Evolutionary conservation across 1,140 invertebrate genomes (phyloP).

Genomic region (Papilio helenus): DNA sequence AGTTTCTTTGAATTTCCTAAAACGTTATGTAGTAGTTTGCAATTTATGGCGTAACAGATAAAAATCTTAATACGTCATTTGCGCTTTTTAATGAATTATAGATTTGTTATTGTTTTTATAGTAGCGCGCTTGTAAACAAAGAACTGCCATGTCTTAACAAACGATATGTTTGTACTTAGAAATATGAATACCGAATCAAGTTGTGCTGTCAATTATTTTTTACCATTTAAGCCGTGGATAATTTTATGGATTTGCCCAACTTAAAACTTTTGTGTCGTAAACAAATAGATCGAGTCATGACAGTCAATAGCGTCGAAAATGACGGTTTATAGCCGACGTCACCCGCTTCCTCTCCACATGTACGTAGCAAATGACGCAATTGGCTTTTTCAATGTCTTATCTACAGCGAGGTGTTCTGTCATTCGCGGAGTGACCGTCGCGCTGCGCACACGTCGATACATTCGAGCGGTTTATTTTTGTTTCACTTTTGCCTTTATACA

Average conservation of each 20-base stretch:
- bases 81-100: background rate
- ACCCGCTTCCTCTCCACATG: slow-evolving; percentile 75
- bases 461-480: slow-evolving; percentile 64
- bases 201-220: background rate
- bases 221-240: background rate
- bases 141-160: background rate
- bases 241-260: slow-evolving; percentile 38
- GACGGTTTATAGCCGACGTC: slow-evolving; percentile 73
- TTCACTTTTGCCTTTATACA: slow-evolving; percentile 73
- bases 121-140: background rate
- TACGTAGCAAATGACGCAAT: slow-evolving; percentile 80
- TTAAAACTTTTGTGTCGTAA: slow-evolving; percentile 60
- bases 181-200: background rate
- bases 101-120: slow-evolving; percentile 5
- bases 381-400: slow-evolving; percentile 83
- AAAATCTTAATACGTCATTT: background rate
- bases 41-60: slow-evolving; percentile 2
- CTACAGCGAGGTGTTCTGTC: slow-evolving; percentile 78
- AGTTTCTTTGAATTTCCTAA: background rate
- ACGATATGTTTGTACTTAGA: background rate
- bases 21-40: background rate
- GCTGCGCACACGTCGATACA: slow-evolving; percentile 70
- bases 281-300: slow-evolving; percentile 72
- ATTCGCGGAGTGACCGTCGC: slow-evolving; percentile 71
- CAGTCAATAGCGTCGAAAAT: slow-evolving; percentile 72